A percentile compares a stretch with the other conserved stretches of the same genome.
These are phyloP conservation scores for Psix sp. DNA, from an alignment of 1,140 invertebrate species.

Conservation along the genomic window DNA sequence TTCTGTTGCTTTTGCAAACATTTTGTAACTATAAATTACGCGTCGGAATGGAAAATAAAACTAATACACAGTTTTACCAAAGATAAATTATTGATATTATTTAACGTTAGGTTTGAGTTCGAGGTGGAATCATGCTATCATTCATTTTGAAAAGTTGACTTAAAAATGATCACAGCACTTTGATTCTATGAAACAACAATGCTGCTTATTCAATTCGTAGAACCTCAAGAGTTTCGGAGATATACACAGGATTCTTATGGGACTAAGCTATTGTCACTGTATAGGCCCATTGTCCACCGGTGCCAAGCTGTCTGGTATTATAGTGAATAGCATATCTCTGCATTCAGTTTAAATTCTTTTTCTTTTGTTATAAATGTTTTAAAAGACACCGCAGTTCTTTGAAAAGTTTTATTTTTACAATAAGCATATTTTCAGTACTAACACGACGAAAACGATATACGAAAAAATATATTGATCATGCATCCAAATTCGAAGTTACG, in stretches of 20 bases:
- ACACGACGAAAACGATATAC: conserved; percentile 5
- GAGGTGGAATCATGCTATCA: conserved; percentile 27
- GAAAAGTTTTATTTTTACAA: conserved; percentile 46
- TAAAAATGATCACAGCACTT: conserved; percentile 54
- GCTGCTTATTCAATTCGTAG: conserved; percentile 7
- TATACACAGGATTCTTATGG: conserved; percentile 46
- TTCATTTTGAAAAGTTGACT: conserved; percentile 53
- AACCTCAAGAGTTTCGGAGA: conserved; percentile 8
- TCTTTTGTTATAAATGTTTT: conserved; percentile 56
- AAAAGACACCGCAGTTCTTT: conserved; percentile 53
- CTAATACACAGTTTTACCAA: neutral
- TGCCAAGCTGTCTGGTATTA: conserved; percentile 61
- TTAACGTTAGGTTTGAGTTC: conserved; percentile 23
- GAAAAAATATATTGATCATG: neutral
- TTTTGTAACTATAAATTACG: too few species aligned
- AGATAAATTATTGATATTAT: conserved; percentile 8
- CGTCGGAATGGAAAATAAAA: too few species aligned
- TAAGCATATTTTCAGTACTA: conserved; percentile 33
- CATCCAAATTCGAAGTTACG: neutral
- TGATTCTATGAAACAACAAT: conserved; percentile 33
- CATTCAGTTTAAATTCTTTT: conserved; percentile 56
- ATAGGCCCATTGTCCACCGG: conserved; percentile 56
- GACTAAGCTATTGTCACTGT: conserved; percentile 25
- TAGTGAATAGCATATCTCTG: conserved; percentile 47
- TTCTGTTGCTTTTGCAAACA: too few species aligned